Evolutionary conservation across 1,140 invertebrate genomes (phyloP), one percentile per base, ranked within the genome.

Genomic region (Drosophila lacteicornis): DNA sequence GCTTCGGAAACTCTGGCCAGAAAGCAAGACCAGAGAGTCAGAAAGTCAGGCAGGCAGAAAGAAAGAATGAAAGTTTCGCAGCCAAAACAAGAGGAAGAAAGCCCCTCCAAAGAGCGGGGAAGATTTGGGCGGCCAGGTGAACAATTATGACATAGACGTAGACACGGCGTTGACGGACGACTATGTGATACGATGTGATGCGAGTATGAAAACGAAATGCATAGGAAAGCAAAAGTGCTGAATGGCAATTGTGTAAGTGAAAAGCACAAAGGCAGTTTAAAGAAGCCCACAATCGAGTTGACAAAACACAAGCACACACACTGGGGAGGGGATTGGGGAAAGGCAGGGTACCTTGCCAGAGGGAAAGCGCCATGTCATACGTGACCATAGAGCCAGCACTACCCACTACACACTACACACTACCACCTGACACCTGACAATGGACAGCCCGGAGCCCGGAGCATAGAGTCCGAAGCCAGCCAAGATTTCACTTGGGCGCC

Each of bases 341-440:
- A n/a, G 49, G 22, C n/a, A 1, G 45, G 43, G 30, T 46, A 13
- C 45, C 45, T 17, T 58, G 19, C 51, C 12, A 38, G 53, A 82
- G 82, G 83, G 82, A 85, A 85, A 85, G 82, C 79, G 79, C 22
- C 79, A 85, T 79, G 69, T 65, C 61, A 82, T 85, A 85, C 82
- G 82, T 85, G 82, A 85, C 82, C 82, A 74, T 43, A 67, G 51
- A 55, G 38, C 42, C 57, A 51, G 46, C 38, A 17, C 22, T 43
- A 45, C 17, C 58, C 42, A 49, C 63, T 22, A 38, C 33, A 33
- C 51, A 71, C 19, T 27, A 65, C 15, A 12, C 61, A 45, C 46
- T 12, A n/a, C 19, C 38, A 59, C 42, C 27, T 30, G 53, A 56
- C 53, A 56, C 53, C 53, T 40, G 19, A 68, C 66, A 69, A 69